Evolutionary conservation across 2,113 vertebrate genomes (phyloP).

Genomic region (Myrmecophaga tridactyla): DNA sequence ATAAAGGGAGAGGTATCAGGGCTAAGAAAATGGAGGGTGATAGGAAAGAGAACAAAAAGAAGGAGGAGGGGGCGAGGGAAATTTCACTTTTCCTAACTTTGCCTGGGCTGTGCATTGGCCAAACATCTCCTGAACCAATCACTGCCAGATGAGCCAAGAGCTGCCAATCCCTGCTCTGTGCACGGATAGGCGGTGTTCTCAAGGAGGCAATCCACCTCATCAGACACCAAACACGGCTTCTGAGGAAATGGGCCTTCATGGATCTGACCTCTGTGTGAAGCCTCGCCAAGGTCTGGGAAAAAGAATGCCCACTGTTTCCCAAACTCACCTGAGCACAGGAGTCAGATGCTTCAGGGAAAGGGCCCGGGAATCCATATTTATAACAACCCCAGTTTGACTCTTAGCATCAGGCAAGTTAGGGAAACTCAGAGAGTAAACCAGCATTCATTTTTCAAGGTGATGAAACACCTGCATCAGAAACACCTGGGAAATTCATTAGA

Average conservation of each 20-base stretch:
- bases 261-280: neutral
- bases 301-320: neutral
- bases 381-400: neutral
- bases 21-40: neutral
- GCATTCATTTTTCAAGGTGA: neutral
- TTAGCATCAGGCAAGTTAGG: neutral
- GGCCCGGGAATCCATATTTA: neutral
- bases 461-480: neutral
- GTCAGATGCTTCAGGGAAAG: neutral
- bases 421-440: neutral
- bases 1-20: neutral
- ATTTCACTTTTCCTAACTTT: neutral
- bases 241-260: neutral
- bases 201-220: neutral
- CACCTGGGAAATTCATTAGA: neutral
- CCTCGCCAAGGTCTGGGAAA: neutral
- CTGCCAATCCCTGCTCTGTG: neutral
- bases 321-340: neutral
- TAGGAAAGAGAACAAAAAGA: neutral
- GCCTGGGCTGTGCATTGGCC: neutral
- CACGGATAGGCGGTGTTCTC: neutral
- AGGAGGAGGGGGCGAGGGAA: neutral
- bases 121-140: neutral
- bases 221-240: neutral
- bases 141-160: neutral